Evolutionary conservation across 2,888 invertebrate genomes (phyloP), one percentile per base, ranked within the genome.

Genomic region (Brachylomia viminalis): DNA sequence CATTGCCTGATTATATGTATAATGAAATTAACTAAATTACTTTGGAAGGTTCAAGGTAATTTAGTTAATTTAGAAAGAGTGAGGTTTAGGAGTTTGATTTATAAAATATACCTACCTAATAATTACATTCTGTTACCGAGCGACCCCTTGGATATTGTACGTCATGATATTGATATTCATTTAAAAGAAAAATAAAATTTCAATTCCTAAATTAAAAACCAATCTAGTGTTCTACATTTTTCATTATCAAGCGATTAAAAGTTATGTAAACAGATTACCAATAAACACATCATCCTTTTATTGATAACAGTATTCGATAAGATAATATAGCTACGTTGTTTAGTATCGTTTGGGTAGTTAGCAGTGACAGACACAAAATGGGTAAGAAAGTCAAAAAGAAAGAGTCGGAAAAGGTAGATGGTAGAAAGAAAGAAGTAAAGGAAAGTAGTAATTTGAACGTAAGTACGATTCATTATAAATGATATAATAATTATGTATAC

Each of bases 211-310:
- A 33, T 76, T 47, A 10, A 64, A 58, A 76, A 33, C 70, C 45
- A 86, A 79, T 83, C 84, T n/a, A 71, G 49, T 79, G 70, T 33
- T 64, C 72, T 20, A 82, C 42, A 4, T 67, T 79, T 49, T 7
- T 4, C 2, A 20, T 52, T 76, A 83, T 81, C 76, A 64, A 70
- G 0, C 72, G 79, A 85, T 83, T 83, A 81, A 68, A 42, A 30
- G n/a, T 87, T 88, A 85, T 79, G 79, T 80, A 85, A 87, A 85
- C 78, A 65, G 88, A 84, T 87, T 68, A 78, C 8, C 30, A 49
- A 56, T 47, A 13, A 47, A 71, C 68, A 84, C 58, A 77, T 74
- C 72, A 76, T 45, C 20, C 7, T 20, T 58, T 49, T 52, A 20
- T 66, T 47, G 80, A 87, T 88, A 87, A 67, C 17, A 30, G 15